phyloP scores from a whole-genome alignment of 2,797 vertebrate species.

The Corythornis leucogaster region DNA sequence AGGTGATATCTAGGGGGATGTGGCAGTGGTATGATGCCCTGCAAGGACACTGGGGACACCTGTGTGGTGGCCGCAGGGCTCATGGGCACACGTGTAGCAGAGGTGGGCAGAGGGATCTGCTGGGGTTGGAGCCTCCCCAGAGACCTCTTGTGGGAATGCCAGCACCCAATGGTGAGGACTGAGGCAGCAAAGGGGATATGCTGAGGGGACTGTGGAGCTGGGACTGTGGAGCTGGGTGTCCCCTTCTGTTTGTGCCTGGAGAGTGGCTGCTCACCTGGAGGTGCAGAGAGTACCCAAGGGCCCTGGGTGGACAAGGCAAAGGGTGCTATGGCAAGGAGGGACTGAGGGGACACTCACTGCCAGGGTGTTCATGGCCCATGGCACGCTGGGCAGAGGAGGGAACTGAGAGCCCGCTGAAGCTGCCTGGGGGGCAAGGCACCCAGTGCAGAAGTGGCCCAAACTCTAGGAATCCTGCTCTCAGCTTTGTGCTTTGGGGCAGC shows the following conservation, averaged over 20 bases:
- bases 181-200: background rate
- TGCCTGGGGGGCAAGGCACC: fast-evolving
- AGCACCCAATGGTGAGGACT: fast-evolving
- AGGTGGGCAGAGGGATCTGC: background rate
- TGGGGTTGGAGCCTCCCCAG: background rate
- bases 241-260: background rate
- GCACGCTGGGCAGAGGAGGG: background rate
- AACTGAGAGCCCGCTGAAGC: background rate
- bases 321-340: background rate
- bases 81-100: fast-evolving
- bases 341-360: too few species aligned
- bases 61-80: background rate
- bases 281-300: fast-evolving
- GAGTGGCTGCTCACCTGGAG: fast-evolving
- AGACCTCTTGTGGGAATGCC: background rate
- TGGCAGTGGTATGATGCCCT: fast-evolving
- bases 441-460: background rate
- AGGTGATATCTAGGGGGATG: background rate
- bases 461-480: background rate
- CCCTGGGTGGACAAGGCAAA: background rate
- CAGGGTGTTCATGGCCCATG: background rate
- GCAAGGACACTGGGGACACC: background rate
- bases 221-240: background rate
- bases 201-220: background rate
- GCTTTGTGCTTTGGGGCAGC: background rate